These are phyloP conservation scores for Brachionus angularis DNA, from an alignment of 1,140 invertebrate species.

Conservation along the genomic window DNA sequence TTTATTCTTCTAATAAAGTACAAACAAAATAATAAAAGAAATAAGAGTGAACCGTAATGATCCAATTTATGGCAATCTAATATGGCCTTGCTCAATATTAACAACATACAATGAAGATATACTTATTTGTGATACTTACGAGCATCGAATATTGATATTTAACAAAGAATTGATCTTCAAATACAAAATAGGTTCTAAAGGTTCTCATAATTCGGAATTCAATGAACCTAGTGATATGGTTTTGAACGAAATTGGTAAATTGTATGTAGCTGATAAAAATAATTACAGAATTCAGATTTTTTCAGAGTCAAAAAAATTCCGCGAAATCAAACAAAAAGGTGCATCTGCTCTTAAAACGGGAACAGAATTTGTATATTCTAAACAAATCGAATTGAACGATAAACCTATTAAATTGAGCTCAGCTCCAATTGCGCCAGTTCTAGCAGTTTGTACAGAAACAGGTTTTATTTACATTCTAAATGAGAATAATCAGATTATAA, in stretches of 20 bases:
- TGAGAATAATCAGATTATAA: slow-evolving; percentile 20
- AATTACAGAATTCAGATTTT: slow-evolving; percentile 36
- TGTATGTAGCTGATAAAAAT: slow-evolving; percentile 40
- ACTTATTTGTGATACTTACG: neutral
- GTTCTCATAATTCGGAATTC: neutral
- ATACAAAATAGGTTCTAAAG: slow-evolving; percentile 18
- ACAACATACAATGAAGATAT: slow-evolving; percentile 17
- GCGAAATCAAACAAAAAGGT: neutral
- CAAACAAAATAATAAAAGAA: slow-evolving; percentile 25
- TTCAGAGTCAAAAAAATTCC: neutral
- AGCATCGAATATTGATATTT: slow-evolving; percentile 15
- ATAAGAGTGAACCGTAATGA: slow-evolving; percentile 2
- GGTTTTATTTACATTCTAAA: slow-evolving; percentile 32
- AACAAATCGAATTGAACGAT: neutral
- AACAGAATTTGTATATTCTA: slow-evolving; percentile 19
- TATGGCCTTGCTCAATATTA: neutral
- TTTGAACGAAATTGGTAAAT: slow-evolving; percentile 15
- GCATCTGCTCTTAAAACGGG: neutral
- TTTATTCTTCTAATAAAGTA: neutral
- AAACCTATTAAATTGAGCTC: slow-evolving; percentile 21
- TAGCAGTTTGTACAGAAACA: slow-evolving; percentile 17
- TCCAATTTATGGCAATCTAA: slow-evolving; percentile 1
- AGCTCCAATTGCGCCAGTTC: neutral
- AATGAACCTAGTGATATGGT: slow-evolving; percentile 18
- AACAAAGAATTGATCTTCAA: slow-evolving; percentile 13